Conservation (phyloP, 2,888 invertebrate species). For the Cerastis rubricosa region DNA sequence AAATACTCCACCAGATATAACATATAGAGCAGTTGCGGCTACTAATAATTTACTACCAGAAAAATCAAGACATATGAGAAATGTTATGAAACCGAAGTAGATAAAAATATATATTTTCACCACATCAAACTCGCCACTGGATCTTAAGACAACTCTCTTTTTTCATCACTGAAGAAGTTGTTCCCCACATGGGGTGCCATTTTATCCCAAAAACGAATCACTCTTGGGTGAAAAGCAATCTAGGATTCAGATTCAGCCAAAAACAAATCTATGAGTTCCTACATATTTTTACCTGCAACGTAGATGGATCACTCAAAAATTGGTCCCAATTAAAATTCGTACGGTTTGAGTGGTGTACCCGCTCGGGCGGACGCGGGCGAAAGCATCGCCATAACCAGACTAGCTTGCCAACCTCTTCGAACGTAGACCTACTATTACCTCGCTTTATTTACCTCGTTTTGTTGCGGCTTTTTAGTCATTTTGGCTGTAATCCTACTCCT, state of each 20-base stretch:
- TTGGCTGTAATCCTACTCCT: background rate
- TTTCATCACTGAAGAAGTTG: background rate
- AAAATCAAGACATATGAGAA: too few relatives aligned
- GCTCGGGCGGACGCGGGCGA: constrained; percentile 63
- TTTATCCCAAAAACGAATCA: background rate
- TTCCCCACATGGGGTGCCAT: background rate
- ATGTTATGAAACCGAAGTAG: too few relatives aligned
- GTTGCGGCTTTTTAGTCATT: background rate
- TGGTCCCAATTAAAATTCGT: constrained; percentile 87
- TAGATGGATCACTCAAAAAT: constrained; percentile 77
- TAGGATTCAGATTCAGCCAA: constrained; percentile 8
- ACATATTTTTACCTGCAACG: constrained; percentile 52
- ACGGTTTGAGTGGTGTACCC: constrained; percentile 74
- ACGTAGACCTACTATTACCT: constrained; percentile 23
- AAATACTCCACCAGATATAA: too few relatives aligned
- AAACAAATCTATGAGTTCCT: constrained; percentile 18
- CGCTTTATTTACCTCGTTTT: constrained; percentile 23
- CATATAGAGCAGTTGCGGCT: too few relatives aligned
- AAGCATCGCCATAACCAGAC: constrained; percentile 76
- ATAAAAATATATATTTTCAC: too few relatives aligned
- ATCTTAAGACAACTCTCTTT: background rate
- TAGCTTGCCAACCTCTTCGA: constrained; percentile 48
- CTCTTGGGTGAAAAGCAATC: background rate
- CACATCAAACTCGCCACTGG: background rate
- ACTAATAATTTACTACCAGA: too few relatives aligned